A percentile compares a stretch with the other conserved stretches of the same genome.
Evolutionary conservation across 2,797 vertebrate genomes (phyloP).

Genomic region (Pseudochirops corinnae): DNA sequence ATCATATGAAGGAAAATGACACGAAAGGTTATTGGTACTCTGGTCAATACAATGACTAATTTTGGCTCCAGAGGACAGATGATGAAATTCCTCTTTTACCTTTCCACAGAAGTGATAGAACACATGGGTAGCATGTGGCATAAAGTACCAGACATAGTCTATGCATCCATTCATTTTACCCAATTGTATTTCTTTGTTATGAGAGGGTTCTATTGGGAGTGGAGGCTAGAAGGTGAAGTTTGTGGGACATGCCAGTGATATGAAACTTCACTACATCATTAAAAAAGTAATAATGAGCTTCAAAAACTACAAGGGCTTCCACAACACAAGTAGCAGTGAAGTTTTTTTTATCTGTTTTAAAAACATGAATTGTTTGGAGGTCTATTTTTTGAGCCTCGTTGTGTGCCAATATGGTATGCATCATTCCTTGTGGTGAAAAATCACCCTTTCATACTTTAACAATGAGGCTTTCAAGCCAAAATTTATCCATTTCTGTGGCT

Average conservation of each 20-base stretch:
- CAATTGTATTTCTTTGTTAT: not conserved
- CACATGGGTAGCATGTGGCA: not conserved
- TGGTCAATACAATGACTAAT: not conserved
- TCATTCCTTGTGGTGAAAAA: not conserved
- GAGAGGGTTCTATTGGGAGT: not conserved
- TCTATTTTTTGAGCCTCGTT: not conserved
- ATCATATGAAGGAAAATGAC: not conserved
- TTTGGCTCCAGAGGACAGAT: not conserved
- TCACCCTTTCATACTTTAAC: not conserved
- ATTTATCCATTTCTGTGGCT: not conserved
- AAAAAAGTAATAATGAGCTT: not conserved
- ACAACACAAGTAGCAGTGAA: not conserved
- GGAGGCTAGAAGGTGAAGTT: not conserved
- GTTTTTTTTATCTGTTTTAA: not conserved
- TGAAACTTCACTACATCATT: not conserved
- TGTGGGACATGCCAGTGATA: not conserved
- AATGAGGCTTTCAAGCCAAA: not conserved
- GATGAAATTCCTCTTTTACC: not conserved
- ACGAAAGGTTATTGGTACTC: not conserved
- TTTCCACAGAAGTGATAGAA: not conserved
- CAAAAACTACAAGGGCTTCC: not conserved
- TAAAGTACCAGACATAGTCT: not conserved
- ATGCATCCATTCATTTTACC: not conserved
- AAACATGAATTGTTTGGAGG: not conserved
- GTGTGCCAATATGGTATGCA: not conserved